Evolutionary conservation across 2,888 invertebrate species (phyloP), one percentile per base, ranked within the genome.

Genomic region (Lapara coniferarum): DNA sequence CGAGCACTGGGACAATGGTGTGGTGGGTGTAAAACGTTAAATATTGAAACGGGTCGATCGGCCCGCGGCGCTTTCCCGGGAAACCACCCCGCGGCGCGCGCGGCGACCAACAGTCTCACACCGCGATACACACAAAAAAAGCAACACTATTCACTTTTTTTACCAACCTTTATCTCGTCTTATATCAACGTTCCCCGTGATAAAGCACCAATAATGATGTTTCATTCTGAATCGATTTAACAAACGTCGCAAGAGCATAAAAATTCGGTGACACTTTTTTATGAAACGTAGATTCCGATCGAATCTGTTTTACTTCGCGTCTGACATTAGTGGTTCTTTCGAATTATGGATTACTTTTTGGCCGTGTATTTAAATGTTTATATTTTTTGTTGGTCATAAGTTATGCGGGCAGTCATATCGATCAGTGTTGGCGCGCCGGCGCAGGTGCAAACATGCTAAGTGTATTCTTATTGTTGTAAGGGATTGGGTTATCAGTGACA

Each of bases 361-460:
- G 73, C 76, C 71, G 77, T 68, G 75, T 78, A 75, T 78, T 77
- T 81, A 77, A 78, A 76, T 78, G 75, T 71, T 72, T 66, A 69
- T 71, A 77, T 77, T 81, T 79, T 82, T 75, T 78, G 72, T 72
- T 63, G 66, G 72, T 72, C 69, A 77, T 80, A 84, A 85, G 82
- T 85, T 87, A 89, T 88, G 87, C 86, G 87, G 88, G 86, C 79
- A 76, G 82, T 81, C 77, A 81, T 86, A 90, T 91, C 86, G 85
- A 87, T 88, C 86, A 86, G 81, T 77, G 81, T 75, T 78, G 85
- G 84, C 84, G 78, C 78, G 89, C 88, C 88, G 88, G 88, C 78
- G 93, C 93, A 93, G 93, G 93, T 93, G 93, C 92, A 93, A 93
- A 93, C 92, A 92, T 91, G 91, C 89, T 92, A 93, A 93, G 92